Base-by-base conservation (phyloP, 2,888 invertebrate species). In the Clepsis dumicolana region DNA sequence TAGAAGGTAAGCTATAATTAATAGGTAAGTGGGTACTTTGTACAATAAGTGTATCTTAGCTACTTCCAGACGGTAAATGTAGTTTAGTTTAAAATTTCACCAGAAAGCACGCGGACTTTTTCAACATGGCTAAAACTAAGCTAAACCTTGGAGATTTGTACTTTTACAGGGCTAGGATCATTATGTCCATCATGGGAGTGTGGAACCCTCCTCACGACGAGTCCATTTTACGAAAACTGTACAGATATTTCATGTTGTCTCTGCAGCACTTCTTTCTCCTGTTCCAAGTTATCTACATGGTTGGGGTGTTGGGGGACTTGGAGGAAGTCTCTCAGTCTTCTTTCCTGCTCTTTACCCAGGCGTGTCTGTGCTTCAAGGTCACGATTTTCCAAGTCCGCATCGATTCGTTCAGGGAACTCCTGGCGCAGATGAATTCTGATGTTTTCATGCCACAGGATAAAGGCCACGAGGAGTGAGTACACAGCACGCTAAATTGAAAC, bases 301-400 rank as follows among this genome's bases (percentile, higher is more conserved):
- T 84, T 4, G 83, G 88, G 75, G 89, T 90, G 1, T 90, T 89
- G 89, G 91, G 92, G 0, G 89, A 92, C 44, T 75, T 91, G 48
- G 91, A 88, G 29, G 90, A 89, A 0, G 86, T 92, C 0, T 90
- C 87, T 0, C 87, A 92, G 65, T 88, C 91, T 0, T 90, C 85
- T 0, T 90, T 91, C 44, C 61, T 93, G 59, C 73, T 90, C 2
- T 91, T 93, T 71, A 92, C 93, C 0, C 90, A 93, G 70, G 91
- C 93, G 1, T 89, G 89, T 70, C 82, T 93, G 10, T 93, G 93
- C 72, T 86, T 90, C 21, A 93, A 93, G 83, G 76, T 93, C 0
- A 85, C 90, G 0, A 83, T 90, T 32, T 83, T 92, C 70, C 86
- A 87, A 41, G 65, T 84, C 0, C 91, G 91, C 63, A 81, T 83